Conservation (phyloP, 2,797 vertebrate species). For the Gymnocypris eckloni region DNA sequence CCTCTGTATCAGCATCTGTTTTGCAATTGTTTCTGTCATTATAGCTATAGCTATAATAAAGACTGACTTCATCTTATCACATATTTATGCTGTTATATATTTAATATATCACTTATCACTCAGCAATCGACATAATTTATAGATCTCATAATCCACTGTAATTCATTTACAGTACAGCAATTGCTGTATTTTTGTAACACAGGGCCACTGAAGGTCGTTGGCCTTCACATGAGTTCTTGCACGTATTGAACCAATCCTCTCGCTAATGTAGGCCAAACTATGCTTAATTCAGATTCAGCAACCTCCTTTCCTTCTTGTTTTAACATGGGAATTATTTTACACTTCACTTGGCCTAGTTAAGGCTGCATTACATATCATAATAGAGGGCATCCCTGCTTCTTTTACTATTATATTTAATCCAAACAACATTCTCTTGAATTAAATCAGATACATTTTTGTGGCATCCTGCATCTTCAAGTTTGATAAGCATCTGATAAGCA, state of each 20-base stretch:
- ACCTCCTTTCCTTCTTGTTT: constrained; percentile 66
- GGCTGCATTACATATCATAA: constrained; percentile 29
- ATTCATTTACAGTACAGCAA: constrained; percentile 23
- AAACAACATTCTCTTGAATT: not conserved
- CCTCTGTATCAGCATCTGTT: not conserved
- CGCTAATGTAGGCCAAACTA: constrained; percentile 81
- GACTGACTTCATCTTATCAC: not conserved
- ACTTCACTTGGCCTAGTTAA: constrained; percentile 46
- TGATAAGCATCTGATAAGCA: not conserved
- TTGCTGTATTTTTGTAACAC: constrained; percentile 21
- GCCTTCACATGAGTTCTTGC: constrained; percentile 56
- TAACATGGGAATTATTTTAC: constrained; percentile 61
- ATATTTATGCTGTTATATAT: not conserved
- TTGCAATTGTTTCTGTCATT: constrained; percentile 6
- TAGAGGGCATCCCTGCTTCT: constrained; percentile 47
- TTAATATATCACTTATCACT: not conserved
- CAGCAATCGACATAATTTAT: not conserved
- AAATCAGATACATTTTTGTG: not conserved
- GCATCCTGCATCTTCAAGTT: not conserved
- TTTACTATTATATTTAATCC: not conserved
- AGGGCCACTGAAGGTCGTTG: constrained; percentile 25
- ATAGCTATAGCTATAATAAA: not conserved
- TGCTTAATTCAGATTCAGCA: constrained; percentile 78
- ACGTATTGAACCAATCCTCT: constrained; percentile 73
- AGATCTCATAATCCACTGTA: constrained; percentile 18